Evolutionary conservation across 2,888 invertebrate species (phyloP), one percentile per base, ranked within the genome.

Genomic region (Ditula angustiorana): DNA sequence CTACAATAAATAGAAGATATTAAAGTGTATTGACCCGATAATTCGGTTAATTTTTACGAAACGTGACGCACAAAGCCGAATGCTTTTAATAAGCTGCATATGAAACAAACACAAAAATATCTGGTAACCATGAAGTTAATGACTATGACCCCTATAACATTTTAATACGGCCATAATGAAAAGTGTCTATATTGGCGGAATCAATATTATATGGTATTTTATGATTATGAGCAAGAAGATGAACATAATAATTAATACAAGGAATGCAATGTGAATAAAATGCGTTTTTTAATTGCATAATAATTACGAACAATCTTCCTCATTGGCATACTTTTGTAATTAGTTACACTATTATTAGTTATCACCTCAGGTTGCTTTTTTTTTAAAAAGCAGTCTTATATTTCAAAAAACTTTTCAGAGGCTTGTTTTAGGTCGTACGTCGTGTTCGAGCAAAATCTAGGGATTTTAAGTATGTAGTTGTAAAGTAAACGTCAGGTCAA

Each of bases 401-500:
- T n/a, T n/a, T n/a, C n/a, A n/a, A n/a, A n/a, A n/a, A n/a, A n/a
- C n/a, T n/a, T n/a, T n/a, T n/a, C n/a, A n/a, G n/a, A n/a, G n/a
- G n/a, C n/a, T n/a, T n/a, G n/a, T n/a, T n/a, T n/a, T n/a, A n/a
- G n/a, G n/a, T n/a, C n/a, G n/a, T n/a, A n/a, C n/a, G n/a, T n/a
- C n/a, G n/a, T n/a, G n/a, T n/a, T n/a, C n/a, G n/a, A 16, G 3
- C 41, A 8, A 19, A 19, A 16, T 16, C 5, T 1, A 41, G 2
- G 19, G 41, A 8, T 53, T 23, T 53, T 53, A 13, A 53, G 13
- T 19, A 35, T 21, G 30, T 58, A 59, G 35, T 23, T 24, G 53
- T 50, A 46, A 59, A 46, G 59, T 53, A 71, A 76, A 76, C 75
- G 77, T 78, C 71, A 76, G 74, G 76, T 77, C 73, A 75, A 79